Evolutionary conservation across 2,113 vertebrate species (phyloP), one percentile per base, ranked within the genome.

Genomic region (Stercorarius parasiticus): DNA sequence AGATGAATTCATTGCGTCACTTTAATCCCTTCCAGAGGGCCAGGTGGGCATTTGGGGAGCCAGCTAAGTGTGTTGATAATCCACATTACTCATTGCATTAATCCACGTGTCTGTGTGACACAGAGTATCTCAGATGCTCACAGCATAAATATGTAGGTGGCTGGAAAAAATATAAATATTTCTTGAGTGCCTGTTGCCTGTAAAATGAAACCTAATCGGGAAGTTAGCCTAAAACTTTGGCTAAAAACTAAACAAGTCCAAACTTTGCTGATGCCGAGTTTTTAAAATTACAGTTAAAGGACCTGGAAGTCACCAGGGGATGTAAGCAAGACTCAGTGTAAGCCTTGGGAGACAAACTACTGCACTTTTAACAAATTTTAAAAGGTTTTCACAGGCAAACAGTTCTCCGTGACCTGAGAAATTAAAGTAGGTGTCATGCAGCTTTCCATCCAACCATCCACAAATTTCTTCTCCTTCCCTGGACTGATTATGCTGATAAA

Each of bases 1-100:
- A 95, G 97, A 96, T 40, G 64, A 95, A 94, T 96, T 95, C 82
- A 81, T 78, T 90, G 89, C 90, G 72, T 91, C 94, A 16, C 50
- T 73, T 70, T 95, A 97, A 97, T 95, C 89, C 87, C n/a, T 95
- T 95, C 94, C 89, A 85, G 84, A 88, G 94, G 94, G 36, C 93
- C 96, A 97, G 93, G 91, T 97, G 96, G 86, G 79, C 50, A 88
- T 93, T 59, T 83, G 91, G 29, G 78, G 64, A 96, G 74, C 66
- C 95, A 94, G 91, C 91, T 40, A 90, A 94, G 71, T 20, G 42
- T 88, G 85, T 66, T 91, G 87, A 80, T 95, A 94, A 85, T 80
- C 45, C 62, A 76, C 66, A 36, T 92, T 94, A 80, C 78, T 94
- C 78, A 58, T 73, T 91, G 49, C 32, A 59, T 86, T 96, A 94